Evolutionary conservation across 2,797 vertebrate genomes (phyloP).

Genomic region (Rachycentron canadum): DNA sequence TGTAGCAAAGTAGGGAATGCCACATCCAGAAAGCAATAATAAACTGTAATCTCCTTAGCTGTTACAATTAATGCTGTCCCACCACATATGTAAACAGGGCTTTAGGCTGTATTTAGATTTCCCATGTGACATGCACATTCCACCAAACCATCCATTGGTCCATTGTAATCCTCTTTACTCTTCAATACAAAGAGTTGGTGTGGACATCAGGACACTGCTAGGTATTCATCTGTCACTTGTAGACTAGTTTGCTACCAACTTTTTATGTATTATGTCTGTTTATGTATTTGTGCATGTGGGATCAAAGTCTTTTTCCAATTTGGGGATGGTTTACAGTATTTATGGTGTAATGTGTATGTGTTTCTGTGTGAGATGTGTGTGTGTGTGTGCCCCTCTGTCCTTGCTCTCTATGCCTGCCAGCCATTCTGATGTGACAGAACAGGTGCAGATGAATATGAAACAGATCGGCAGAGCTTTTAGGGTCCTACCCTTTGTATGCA

Average conservation of each 20-base stretch:
- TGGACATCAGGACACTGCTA: slow-evolving; percentile 20
- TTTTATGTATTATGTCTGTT: slow-evolving; percentile 15
- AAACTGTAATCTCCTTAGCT: slow-evolving; percentile 65
- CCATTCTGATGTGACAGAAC: slow-evolving; percentile 64
- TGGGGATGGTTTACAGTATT: slow-evolving; percentile 25
- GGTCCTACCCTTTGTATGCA: slow-evolving; percentile 50
- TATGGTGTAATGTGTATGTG: slow-evolving; percentile 21
- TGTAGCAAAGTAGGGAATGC: slow-evolving; percentile 19
- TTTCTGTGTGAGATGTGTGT: slow-evolving; percentile 35
- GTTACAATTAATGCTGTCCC: slow-evolving; percentile 58
- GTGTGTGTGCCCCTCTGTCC: slow-evolving; percentile 40
- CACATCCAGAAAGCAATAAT: slow-evolving; percentile 62
- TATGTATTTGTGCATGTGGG: slow-evolving; percentile 11
- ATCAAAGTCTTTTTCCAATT: slow-evolving; percentile 29
- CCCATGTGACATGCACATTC: slow-evolving; percentile 41
- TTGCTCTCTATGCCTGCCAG: slow-evolving; percentile 62
- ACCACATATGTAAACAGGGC: slow-evolving; percentile 61
- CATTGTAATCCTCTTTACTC: slow-evolving; percentile 57
- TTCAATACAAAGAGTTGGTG: slow-evolving; percentile 31
- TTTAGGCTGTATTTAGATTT: slow-evolving; percentile 66
- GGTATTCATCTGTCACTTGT: slow-evolving; percentile 36
- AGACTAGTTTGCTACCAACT: slow-evolving; percentile 17
- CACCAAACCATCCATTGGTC: slow-evolving; percentile 30
- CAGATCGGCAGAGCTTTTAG: slow-evolving; percentile 61
- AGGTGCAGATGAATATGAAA: slow-evolving; percentile 82